phyloP scores from a whole-genome alignment of 2,888 invertebrate genomes.

The Hanleya hanleyi region DNA sequence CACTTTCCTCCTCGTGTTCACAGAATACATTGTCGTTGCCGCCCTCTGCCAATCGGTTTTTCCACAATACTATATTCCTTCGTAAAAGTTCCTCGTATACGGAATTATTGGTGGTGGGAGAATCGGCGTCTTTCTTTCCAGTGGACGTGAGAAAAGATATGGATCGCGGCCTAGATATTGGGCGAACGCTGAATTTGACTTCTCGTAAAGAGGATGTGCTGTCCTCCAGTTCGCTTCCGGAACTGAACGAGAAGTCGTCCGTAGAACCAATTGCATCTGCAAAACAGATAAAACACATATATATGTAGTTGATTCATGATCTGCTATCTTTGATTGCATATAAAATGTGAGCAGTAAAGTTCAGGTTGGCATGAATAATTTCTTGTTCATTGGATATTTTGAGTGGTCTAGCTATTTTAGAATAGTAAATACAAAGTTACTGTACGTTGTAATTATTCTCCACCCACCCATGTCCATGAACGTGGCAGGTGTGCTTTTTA shows the following conservation, averaged over 20 bases:
- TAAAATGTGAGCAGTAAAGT: too few species aligned
- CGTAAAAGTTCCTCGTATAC: conserved; percentile 7
- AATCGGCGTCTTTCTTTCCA: not conserved
- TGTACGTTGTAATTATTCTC: too few species aligned
- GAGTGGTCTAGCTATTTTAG: too few species aligned
- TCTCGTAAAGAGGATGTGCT: conserved; percentile 1
- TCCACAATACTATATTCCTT: conserved; percentile 4
- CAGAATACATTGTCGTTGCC: not conserved
- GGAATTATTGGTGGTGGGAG: conserved; percentile 10
- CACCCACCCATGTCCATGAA: too few species aligned
- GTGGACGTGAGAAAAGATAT: not conserved
- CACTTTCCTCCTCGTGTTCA: not conserved
- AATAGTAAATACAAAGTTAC: too few species aligned
- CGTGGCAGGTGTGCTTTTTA: too few species aligned
- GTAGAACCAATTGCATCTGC: not conserved
- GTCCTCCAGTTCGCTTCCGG: conserved; percentile 7
- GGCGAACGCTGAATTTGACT: not conserved
- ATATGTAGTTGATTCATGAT: too few species aligned
- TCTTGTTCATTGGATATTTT: too few species aligned
- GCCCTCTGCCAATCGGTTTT: not conserved
- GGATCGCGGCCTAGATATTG: not conserved
- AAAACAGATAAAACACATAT: not conserved
- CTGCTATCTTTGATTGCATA: too few species aligned
- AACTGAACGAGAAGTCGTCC: not conserved
- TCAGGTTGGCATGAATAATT: too few species aligned